Evolutionary conservation across 2,797 vertebrate species (phyloP).

Genomic region (Thalassophryne amazonica): DNA sequence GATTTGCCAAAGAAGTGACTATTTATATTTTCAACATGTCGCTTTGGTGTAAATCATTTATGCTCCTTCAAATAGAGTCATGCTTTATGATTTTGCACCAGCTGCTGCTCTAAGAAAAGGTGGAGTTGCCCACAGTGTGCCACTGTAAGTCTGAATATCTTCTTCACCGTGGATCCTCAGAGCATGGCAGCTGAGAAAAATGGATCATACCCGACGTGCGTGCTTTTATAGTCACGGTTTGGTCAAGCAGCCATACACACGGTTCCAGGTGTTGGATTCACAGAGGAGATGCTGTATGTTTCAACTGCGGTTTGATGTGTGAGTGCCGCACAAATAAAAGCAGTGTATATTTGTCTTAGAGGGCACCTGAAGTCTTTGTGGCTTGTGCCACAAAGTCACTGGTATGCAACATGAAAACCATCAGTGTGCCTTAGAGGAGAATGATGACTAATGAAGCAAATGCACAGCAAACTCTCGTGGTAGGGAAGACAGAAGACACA

Average conservation of each 20-base stretch:
- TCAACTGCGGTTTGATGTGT: slow-evolving; percentile 42
- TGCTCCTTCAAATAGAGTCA: not conserved
- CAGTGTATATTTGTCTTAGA: slow-evolving; percentile 18
- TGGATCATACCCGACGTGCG: slow-evolving; percentile 39
- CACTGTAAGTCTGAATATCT: slow-evolving; percentile 43
- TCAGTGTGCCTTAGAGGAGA: slow-evolving; percentile 55
- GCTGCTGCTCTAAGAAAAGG: slow-evolving; percentile 28
- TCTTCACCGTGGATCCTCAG: slow-evolving; percentile 38
- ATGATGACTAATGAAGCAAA: slow-evolving; percentile 67
- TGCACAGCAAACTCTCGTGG: slow-evolving; percentile 48
- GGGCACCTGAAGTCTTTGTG: slow-evolving; percentile 16
- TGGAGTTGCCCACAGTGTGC: slow-evolving; percentile 18
- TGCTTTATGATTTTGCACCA: slow-evolving; percentile 13
- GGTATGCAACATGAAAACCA: slow-evolving; percentile 56
- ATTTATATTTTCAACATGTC: not conserved
- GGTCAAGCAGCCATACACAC: slow-evolving; percentile 47
- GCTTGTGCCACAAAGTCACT: slow-evolving; percentile 36
- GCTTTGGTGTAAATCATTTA: not conserved
- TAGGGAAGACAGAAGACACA: slow-evolving; percentile 46
- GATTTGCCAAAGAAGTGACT: too few species aligned
- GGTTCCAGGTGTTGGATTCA: slow-evolving; percentile 55
- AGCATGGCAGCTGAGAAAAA: slow-evolving; percentile 29
- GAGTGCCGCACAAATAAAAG: slow-evolving; percentile 18
- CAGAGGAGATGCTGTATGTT: slow-evolving; percentile 31
- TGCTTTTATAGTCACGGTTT: slow-evolving; percentile 38